Conservation (phyloP, 2,888 invertebrate genomes). For the Apomyelois bistriatella region DNA sequence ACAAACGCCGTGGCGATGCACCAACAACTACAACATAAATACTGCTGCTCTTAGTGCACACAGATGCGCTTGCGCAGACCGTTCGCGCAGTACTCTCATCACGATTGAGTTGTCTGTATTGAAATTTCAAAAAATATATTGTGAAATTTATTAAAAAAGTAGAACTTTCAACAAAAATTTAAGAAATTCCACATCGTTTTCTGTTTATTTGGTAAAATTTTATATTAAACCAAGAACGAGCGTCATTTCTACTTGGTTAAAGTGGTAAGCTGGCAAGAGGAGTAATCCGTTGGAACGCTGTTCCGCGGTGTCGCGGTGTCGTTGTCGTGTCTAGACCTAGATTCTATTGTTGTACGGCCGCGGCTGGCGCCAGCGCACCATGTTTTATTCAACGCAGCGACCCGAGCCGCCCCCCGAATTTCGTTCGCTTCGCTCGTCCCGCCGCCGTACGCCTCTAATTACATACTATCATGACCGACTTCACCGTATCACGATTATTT, state of each 20-base stretch:
- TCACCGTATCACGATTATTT: constrained; percentile 57
- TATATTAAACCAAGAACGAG: no score
- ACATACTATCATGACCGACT: constrained; percentile 66
- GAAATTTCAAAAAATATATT: no score
- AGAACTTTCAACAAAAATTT: no score
- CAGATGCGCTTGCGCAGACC: neutral
- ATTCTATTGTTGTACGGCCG: constrained; percentile 46
- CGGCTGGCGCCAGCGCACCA: constrained; percentile 53
- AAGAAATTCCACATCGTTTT: no score
- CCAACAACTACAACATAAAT: neutral
- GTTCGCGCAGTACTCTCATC: no score
- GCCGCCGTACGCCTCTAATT: constrained; percentile 59
- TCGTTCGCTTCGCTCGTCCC: constrained; percentile 54
- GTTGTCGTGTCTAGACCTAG: constrained; percentile 42
- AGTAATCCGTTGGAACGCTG: constrained; percentile 13
- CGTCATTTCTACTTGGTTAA: neutral
- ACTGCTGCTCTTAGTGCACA: neutral
- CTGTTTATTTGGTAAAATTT: no score
- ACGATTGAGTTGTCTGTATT: no score
- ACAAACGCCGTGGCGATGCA: neutral
- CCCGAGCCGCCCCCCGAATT: constrained; percentile 70
- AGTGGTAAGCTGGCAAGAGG: neutral
- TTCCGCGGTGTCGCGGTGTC: constrained; percentile 23
- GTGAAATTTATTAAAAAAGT: no score
- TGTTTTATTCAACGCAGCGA: constrained; percentile 70